phyloP scores from a whole-genome alignment of 1,140 invertebrate genomes.

The Maniola jurtina region DNA sequence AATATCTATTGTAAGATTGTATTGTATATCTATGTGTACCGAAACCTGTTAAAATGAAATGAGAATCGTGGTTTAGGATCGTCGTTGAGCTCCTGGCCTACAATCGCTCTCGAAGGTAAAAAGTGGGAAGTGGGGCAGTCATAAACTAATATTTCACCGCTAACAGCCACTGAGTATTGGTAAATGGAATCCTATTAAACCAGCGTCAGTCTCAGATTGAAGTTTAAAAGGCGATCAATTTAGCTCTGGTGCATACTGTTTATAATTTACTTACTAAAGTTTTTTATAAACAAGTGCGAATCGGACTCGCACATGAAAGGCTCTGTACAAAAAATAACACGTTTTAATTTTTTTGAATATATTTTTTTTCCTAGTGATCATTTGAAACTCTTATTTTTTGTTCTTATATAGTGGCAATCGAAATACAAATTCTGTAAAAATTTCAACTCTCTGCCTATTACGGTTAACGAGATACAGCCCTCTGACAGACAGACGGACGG shows the following conservation, averaged over 20 bases:
- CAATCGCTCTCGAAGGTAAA: slow-evolving; percentile 42
- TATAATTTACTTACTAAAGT: not conserved
- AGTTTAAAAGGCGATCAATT: slow-evolving; percentile 36
- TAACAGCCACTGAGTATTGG: slow-evolving; percentile 41
- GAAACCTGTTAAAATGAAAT: not conserved
- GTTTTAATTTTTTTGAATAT: too few relatives aligned
- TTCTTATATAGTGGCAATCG: too few relatives aligned
- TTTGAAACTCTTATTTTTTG: too few relatives aligned
- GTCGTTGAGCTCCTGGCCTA: slow-evolving; percentile 1
- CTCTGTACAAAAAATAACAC: too few relatives aligned
- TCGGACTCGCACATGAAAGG: too few relatives aligned
- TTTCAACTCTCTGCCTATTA: too few relatives aligned
- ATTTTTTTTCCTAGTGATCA: too few relatives aligned
- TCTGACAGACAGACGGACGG: too few relatives aligned
- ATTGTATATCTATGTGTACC: too few relatives aligned
- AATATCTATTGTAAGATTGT: not conserved
- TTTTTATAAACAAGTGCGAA: too few relatives aligned
- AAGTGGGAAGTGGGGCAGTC: slow-evolving; percentile 48
- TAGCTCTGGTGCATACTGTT: slow-evolving; percentile 16
- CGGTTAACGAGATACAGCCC: too few relatives aligned
- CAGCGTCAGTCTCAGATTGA: slow-evolving; percentile 30
- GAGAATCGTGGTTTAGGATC: not conserved
- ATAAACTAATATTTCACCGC: slow-evolving; percentile 60
- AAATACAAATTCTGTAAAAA: too few relatives aligned
- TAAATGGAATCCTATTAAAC: slow-evolving; percentile 49